phyloP scores from a whole-genome alignment of 2,888 invertebrate genomes.

The Conomelus anceps region DNA sequence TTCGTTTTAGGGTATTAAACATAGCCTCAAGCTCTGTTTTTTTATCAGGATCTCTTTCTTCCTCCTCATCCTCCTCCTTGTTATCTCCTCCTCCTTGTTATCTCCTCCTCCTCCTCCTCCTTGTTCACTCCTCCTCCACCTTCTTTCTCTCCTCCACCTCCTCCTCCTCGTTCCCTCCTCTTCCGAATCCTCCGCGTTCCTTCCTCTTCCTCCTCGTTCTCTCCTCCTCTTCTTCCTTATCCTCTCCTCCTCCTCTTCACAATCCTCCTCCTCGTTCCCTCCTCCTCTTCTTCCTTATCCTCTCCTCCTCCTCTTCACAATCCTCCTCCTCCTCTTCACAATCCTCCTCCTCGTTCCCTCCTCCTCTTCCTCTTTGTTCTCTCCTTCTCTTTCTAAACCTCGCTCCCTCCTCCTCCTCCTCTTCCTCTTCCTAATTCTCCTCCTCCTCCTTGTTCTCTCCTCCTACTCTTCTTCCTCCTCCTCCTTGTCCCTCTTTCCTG shows the following conservation, averaged over 20 bases:
- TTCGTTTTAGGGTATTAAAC: too few species aligned
- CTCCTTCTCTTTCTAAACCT: too few species aligned
- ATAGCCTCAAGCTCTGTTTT: too few species aligned
- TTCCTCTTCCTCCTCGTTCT: background rate
- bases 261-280: background rate
- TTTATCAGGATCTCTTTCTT: too few species aligned
- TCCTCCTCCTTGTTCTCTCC: background rate
- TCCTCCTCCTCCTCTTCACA: background rate
- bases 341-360: too few species aligned
- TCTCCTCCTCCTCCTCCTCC: background rate
- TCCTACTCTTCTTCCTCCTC: background rate
- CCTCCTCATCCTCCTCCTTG: too few species aligned
- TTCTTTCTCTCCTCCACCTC: background rate
- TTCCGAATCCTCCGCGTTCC: background rate
- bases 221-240: background rate
- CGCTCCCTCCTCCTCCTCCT: background rate
- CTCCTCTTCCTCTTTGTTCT: too few species aligned
- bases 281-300: background rate
- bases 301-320: too few species aligned
- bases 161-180: background rate
- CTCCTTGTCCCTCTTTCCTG: too few species aligned
- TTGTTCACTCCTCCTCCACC: background rate
- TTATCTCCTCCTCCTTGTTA: too few species aligned
- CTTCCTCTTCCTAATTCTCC: too few species aligned
- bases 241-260: too few species aligned